phyloP scores from a whole-genome alignment of 2,797 vertebrate genomes.

The Tokudaia tokunoshimensis region DNA sequence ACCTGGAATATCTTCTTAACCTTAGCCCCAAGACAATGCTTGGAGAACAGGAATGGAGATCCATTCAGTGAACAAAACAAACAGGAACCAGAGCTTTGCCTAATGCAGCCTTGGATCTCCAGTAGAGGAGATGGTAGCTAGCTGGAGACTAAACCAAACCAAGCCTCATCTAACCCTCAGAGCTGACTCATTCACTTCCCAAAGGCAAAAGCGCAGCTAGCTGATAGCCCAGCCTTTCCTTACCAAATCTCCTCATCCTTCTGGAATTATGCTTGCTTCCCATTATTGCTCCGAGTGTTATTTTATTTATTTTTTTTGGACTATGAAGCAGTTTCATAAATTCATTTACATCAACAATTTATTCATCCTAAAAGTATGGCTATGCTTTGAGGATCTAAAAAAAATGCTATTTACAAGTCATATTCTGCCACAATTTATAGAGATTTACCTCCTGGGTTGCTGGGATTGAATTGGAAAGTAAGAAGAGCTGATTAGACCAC shows the following conservation, averaged over 20 bases:
- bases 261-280: neutral
- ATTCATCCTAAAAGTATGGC: constrained; percentile 47
- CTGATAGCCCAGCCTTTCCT: neutral
- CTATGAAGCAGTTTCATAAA: constrained; percentile 13
- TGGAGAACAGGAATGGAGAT: accelerated
- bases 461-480: constrained; percentile 42
- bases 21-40: accelerated
- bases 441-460: constrained; percentile 53
- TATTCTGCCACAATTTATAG: constrained; percentile 58
- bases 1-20: neutral
- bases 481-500: neutral
- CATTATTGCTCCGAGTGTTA: neutral
- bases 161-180: accelerated
- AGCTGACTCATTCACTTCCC: neutral
- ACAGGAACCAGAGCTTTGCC: neutral
- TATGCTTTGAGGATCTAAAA: constrained; percentile 59
- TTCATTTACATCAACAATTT: constrained; percentile 64
- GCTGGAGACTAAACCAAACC: neutral
- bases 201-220: accelerated
- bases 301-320: constrained; percentile 58
- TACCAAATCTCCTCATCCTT: neutral
- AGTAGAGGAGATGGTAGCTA: neutral
- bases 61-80: accelerated
- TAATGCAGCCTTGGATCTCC: accelerated
- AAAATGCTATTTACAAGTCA: constrained; percentile 69